phyloP scores from a whole-genome alignment of 2,888 invertebrate genomes.

The Gastrophysa polygoni region DNA sequence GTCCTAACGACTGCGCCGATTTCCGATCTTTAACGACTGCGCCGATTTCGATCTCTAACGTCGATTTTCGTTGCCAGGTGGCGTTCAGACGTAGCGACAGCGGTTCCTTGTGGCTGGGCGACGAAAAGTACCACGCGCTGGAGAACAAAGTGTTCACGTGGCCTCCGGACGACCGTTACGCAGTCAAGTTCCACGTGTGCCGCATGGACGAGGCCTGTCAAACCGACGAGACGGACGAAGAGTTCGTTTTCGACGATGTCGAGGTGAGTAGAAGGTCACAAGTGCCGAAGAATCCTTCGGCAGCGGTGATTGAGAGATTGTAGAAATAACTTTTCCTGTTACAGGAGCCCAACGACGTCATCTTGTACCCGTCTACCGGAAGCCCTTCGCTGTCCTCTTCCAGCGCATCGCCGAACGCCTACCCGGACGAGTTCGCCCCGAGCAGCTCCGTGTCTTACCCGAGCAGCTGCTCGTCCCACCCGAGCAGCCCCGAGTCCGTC shows the following conservation, averaged over 20 bases:
- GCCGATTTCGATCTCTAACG: not conserved
- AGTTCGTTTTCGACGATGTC: constrained; percentile 14
- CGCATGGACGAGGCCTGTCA: constrained; percentile 66
- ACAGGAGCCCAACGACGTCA: too few species aligned
- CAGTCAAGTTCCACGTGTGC: constrained; percentile 73
- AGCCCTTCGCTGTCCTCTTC: too few species aligned
- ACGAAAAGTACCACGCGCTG: constrained; percentile 64
- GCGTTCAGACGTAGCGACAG: constrained; percentile 71
- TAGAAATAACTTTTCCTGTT: too few species aligned
- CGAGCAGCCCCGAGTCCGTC: too few species aligned
- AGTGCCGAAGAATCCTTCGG: too few species aligned
- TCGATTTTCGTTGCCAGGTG: constrained; percentile 52
- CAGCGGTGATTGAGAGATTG: too few species aligned
- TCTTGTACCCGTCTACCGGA: too few species aligned
- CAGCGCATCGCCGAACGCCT: too few species aligned
- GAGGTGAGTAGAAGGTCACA: constrained; percentile 3
- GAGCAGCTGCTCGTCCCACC: too few species aligned
- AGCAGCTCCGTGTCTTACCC: too few species aligned
- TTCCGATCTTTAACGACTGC: not conserved
- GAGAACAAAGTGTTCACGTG: constrained; percentile 43
- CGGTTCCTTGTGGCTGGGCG: constrained; percentile 66
- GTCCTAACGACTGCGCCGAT: not conserved
- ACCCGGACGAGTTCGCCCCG: too few species aligned
- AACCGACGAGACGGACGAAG: constrained; percentile 57
- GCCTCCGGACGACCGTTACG: constrained; percentile 52